Percentiles rank a stretch among this genome's conserved stretches.
Evolutionary conservation across 2,797 vertebrate genomes (phyloP).

Genomic region (Takifugu rubripes): DNA sequence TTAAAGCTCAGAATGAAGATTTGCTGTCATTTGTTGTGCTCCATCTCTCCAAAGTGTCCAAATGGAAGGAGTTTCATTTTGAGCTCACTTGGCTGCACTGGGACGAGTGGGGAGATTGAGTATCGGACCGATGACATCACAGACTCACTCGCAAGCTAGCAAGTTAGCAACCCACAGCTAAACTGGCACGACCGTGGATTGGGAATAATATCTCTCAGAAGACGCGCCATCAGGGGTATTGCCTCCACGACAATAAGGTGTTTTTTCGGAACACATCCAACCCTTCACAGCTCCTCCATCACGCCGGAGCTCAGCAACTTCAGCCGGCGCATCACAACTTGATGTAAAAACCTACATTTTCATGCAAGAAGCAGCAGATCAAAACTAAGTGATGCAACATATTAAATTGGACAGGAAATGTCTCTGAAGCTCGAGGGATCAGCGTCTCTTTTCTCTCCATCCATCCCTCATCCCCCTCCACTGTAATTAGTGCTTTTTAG

Average conservation of each 20-base stretch:
- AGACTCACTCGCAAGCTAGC: background rate
- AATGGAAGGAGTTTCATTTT: no score
- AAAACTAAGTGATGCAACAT: constrained; percentile 76
- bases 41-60: no score
- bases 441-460: constrained; percentile 28
- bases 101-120: no score
- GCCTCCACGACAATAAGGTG: constrained; percentile 31
- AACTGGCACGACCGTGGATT: background rate
- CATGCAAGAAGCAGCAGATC: constrained; percentile 61
- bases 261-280: constrained; percentile 22
- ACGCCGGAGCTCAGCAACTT: constrained; percentile 8
- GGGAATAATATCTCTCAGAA: no score
- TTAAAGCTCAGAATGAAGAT: no score
- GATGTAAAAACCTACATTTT: constrained; percentile 58
- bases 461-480: constrained; percentile 11
- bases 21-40: no score
- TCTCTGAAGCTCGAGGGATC: constrained; percentile 60
- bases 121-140: background rate
- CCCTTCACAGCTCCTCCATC: no score
- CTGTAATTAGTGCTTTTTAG: constrained; percentile 71
- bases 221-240: constrained; percentile 16
- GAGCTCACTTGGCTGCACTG: no score
- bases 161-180: background rate
- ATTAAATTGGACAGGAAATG: constrained; percentile 73
- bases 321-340: constrained; percentile 42